Conservation (phyloP, 1,140 invertebrate species). For the Drosophila rhopaloa region DNA sequence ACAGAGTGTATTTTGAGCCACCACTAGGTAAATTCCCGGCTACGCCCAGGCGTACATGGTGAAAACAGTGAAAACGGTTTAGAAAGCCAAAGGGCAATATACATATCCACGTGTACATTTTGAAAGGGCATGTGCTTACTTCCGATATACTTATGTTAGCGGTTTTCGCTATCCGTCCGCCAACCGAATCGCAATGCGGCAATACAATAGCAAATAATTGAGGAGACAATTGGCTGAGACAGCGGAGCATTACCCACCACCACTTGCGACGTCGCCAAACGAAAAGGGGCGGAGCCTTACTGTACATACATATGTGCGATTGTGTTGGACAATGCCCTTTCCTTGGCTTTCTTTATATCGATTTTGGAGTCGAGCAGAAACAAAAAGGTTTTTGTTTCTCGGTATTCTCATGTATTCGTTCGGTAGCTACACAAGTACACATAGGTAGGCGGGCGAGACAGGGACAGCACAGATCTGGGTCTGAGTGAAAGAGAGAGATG, state of each 20-base stretch:
- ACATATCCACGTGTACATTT: constrained; percentile 1
- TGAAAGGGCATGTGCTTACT: background rate
- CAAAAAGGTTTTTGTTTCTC: constrained; percentile 49
- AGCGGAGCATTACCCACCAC: constrained; percentile 64
- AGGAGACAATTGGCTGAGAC: constrained; percentile 74
- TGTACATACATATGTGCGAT: constrained; percentile 26
- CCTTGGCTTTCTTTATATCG: constrained; percentile 40
- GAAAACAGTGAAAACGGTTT: background rate
- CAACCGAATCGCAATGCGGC: constrained; percentile 61
- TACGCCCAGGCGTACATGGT: constrained; percentile 5
- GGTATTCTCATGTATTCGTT: constrained; percentile 11
- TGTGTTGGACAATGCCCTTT: constrained; percentile 58
- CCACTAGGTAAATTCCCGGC: background rate
- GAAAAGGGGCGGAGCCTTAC: constrained; percentile 62
- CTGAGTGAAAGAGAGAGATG: constrained; percentile 3
- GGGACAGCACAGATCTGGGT: constrained; percentile 3
- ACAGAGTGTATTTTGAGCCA: background rate
- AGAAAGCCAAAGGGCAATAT: constrained; percentile 13
- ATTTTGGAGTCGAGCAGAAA: constrained; percentile 51
- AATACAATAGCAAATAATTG: constrained; percentile 69
- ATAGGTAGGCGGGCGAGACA: constrained; percentile 1
- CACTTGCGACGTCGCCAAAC: constrained; percentile 5
- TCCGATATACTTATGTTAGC: constrained; percentile 13
- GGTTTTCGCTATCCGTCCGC: constrained; percentile 16
- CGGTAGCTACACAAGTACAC: background rate